Base-by-base conservation (phyloP, 2,797 vertebrate genomes). In the Phyllotis vaccarum region DNA sequence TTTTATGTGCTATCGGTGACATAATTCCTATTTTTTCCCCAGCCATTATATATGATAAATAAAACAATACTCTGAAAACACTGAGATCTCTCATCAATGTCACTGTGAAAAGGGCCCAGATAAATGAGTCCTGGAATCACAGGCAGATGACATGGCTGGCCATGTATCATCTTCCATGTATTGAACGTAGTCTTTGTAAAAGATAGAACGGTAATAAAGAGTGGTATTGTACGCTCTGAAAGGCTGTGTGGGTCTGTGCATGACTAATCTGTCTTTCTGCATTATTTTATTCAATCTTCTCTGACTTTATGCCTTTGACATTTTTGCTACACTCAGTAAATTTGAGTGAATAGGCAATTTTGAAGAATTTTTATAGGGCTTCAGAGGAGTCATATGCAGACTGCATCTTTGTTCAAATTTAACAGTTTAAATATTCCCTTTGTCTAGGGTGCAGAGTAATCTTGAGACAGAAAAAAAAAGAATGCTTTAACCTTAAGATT, bases 271-370 rank as follows among this genome's bases (percentile, higher is more conserved):
- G 99, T 99, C 99, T 99, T 99, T 99, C 99, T 99, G 99, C 99
- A 99, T 99, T 99, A 99, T 99, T 99, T 99, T 99, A 99, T 99
- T 99, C 99, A 99, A 99, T 99, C 99, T 99, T 99, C 99, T 99
- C 99, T 99, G 99, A 99, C 99, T 99, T 99, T 99, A 99, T 99
- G 99, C 99, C 99, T 99, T 99, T 99, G 99, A 99, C 99, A 99
- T 99, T 99, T 99, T 99, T 99, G 99, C 99, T 99, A 99, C 99
- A 99, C 99, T 99, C 99, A 99, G 99, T 99, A 99, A 99, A 99
- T 99, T 99, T 99, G 99, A 99, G 99, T 99, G 99, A 99, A 99
- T 99, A 99, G 99, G 99, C 99, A 99, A 99, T 99, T 99, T 99
- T 99, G 99, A 99, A 99, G 99, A 99, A 99, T 99, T 99, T 99